Evolutionary conservation across 2,113 vertebrate species (phyloP), one percentile per base, ranked within the genome.

Genomic region (Perognathus longimembris): DNA sequence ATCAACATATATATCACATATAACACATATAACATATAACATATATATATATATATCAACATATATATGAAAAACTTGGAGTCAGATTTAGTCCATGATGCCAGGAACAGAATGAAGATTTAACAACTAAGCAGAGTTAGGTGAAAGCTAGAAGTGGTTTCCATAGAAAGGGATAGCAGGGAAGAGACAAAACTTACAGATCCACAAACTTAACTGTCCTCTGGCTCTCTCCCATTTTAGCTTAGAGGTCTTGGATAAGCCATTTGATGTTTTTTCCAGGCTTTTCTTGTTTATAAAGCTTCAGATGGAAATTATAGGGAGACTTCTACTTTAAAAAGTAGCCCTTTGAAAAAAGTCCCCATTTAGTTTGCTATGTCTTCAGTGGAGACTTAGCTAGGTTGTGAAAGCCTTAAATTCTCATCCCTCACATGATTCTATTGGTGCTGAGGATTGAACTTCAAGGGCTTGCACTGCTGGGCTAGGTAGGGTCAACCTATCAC

Each of bases 61-160:
- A n/a, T n/a, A n/a, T n/a, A n/a, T n/a, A 64, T 63, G 73, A 91
- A 75, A 95, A 83, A 78, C 36, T 40, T 3, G 1, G 40, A 64
- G 14, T 24, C 26, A n/a, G 1, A 40, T 0, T 57, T 30, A 17
- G 14, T 81, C 38, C 6, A 18, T 3, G 34, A 8, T 22, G 21
- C 22, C 20, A 14, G n/a, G 5, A 21, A 9, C 40, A 80, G n/a
- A 36, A 6, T 24, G 32, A 75, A 8, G 22, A 70, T 14, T 73
- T 38, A 21, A 0, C 50, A 22, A 20, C 36, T 73, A 10, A 1
- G 26, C 10, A 82, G 14, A 71, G 7, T 36, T 30, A n/a, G 59
- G 9, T 5, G 1, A 73, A 59, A n/a, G 1, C 57, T 50, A 12
- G 34, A n/a, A 36, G 24, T 66, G 57, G 2, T 64, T 32, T 34